phyloP scores from a whole-genome alignment of 2,797 vertebrate species.

The Falco peregrinus region DNA sequence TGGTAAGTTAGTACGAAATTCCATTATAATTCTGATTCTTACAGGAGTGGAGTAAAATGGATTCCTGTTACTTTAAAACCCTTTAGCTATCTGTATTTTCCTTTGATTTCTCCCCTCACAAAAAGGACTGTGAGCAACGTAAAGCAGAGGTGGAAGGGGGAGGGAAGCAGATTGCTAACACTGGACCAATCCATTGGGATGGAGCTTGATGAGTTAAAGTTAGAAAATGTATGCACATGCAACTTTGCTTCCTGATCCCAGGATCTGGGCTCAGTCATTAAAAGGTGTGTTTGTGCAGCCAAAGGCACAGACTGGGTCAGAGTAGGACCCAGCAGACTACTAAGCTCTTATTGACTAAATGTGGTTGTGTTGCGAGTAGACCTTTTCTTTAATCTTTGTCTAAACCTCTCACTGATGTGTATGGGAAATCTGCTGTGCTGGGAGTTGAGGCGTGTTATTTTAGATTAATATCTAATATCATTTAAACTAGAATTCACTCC shows the following conservation, averaged over 20 bases:
- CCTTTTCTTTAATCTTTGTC: neutral
- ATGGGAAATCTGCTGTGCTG: neutral
- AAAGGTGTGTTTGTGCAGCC: neutral
- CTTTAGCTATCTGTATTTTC: neutral
- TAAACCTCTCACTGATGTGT: neutral
- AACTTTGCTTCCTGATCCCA: neutral
- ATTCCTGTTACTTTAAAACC: neutral
- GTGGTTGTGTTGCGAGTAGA: neutral
- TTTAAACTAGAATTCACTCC: neutral
- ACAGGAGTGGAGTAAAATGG: neutral
- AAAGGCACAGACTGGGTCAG: neutral
- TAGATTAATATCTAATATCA: neutral
- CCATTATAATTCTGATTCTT: neutral
- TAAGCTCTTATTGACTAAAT: neutral
- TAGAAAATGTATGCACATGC: neutral
- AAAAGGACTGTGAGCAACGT: neutral
- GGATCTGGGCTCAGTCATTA: neutral
- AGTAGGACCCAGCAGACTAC: neutral
- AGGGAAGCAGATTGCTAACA: neutral
- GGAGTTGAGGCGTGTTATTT: neutral
- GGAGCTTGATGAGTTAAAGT: neutral
- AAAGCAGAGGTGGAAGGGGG: neutral
- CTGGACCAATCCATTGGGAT: neutral
- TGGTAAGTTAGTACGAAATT: neutral
- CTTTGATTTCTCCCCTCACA: neutral